These are phyloP conservation scores for Trogon surrucura DNA, from an alignment of 2,113 vertebrate species.

Conservation along the genomic window DNA sequence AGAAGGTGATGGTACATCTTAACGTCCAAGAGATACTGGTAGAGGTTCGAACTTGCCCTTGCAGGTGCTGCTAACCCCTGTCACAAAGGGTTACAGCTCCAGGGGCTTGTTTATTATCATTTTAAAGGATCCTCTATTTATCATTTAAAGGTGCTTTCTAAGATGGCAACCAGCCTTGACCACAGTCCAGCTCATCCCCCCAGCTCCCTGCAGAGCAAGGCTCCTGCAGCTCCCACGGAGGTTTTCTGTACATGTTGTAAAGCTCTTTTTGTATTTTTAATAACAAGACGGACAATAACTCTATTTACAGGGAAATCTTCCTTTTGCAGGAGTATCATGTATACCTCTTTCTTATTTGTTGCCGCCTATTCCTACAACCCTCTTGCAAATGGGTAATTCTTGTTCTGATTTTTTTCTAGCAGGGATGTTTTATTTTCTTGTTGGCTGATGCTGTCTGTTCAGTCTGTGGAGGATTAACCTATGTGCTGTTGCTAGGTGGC, in stretches of 20 bases:
- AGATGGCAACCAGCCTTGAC: slow-evolving; percentile 42
- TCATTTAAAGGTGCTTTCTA: slow-evolving; percentile 10
- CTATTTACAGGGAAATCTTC: slow-evolving; percentile 42
- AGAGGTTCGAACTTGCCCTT: not conserved
- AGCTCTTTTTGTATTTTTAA: slow-evolving; percentile 62
- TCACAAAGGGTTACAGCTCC: not conserved
- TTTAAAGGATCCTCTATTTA: slow-evolving; percentile 1
- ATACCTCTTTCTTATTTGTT: slow-evolving; percentile 15
- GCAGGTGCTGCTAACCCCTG: not conserved
- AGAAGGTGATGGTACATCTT: not conserved
- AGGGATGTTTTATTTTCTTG: slow-evolving; percentile 63
- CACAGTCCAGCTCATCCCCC: not conserved
- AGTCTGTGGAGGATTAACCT: slow-evolving; percentile 71
- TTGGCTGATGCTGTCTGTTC: slow-evolving; percentile 63
- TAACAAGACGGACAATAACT: slow-evolving; percentile 38
- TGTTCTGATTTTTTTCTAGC: slow-evolving; percentile 44
- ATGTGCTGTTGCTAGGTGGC: slow-evolving; percentile 69
- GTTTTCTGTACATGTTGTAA: slow-evolving; percentile 25
- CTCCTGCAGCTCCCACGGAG: not conserved
- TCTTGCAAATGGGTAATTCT: slow-evolving; percentile 49
- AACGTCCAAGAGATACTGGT: not conserved
- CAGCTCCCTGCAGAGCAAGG: slow-evolving; percentile 6
- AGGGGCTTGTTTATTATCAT: not conserved
- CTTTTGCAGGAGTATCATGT: slow-evolving; percentile 21
- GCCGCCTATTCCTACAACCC: slow-evolving; percentile 1